A percentile compares a stretch with the other conserved stretches of the same genome.
Conservation (phyloP, 2,797 vertebrate genomes). For the Xenentodon cancila region DNA sequence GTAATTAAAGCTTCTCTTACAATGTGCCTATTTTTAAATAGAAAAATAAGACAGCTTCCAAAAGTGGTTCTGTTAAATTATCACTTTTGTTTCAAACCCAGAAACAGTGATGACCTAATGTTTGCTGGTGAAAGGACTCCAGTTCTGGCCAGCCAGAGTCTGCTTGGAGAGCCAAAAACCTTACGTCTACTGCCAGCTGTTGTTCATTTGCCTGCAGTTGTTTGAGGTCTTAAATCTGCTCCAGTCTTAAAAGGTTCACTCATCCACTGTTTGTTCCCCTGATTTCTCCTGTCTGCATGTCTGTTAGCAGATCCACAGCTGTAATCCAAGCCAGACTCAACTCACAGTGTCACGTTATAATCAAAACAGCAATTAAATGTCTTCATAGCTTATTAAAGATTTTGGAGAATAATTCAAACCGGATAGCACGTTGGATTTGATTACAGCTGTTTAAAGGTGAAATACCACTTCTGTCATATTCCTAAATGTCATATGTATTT, state of each 20-base stretch:
- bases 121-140: constrained; percentile 4
- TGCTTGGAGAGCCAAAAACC: constrained; percentile 26
- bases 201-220: constrained; percentile 54
- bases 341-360: neutral
- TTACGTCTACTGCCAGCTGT: constrained; percentile 32
- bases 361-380: neutral
- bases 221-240: constrained; percentile 19
- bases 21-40: too few relatives aligned
- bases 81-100: too few relatives aligned
- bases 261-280: neutral
- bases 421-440: constrained; percentile 2
- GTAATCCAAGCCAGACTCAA: neutral
- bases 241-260: neutral
- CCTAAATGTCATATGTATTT: constrained; percentile 19
- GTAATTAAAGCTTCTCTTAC: too few relatives aligned
- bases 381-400: neutral
- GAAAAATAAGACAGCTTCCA: too few relatives aligned
- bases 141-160: constrained; percentile 29
- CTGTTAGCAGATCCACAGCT: neutral
- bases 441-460: neutral
- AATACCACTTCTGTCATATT: neutral
- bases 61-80: too few relatives aligned
- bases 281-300: constrained; percentile 1
- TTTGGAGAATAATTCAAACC: constrained; percentile 1
- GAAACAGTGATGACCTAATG: constrained; percentile 4